These are phyloP conservation scores for Elanoides forficatus DNA, from an alignment of 2,113 vertebrate genomes.

Conservation along the genomic window DNA sequence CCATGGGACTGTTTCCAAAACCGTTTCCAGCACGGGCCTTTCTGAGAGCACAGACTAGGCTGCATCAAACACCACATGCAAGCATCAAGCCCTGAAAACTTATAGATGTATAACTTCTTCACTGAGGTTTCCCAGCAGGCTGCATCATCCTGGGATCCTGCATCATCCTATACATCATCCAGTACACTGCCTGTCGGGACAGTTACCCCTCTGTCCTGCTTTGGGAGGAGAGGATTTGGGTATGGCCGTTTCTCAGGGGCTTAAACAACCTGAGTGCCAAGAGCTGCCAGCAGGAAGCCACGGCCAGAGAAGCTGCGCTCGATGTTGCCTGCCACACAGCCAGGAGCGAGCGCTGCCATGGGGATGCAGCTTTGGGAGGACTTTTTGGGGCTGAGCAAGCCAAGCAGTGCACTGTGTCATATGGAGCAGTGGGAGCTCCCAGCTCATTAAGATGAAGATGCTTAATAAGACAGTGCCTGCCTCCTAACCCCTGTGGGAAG, in stretches of 20 bases:
- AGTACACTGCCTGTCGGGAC: fast-evolving
- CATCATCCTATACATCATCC: too few species aligned
- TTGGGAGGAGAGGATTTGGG: background rate
- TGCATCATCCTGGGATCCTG: background rate
- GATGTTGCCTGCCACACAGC: fast-evolving
- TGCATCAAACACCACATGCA: background rate
- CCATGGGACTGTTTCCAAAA: background rate
- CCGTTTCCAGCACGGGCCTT: background rate
- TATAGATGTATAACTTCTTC: background rate
- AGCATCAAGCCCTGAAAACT: background rate
- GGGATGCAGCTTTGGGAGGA: fast-evolving
- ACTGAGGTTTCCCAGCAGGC: background rate
- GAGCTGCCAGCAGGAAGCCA: background rate
- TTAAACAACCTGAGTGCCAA: background rate
- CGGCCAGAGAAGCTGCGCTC: background rate
- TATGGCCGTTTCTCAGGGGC: fast-evolving
- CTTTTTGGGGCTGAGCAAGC: background rate
- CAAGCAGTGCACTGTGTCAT: background rate
- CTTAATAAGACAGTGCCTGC: background rate
- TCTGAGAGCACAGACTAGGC: background rate
- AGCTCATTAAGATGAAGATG: background rate
- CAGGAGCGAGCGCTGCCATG: background rate
- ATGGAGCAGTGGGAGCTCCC: background rate
- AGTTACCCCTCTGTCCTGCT: background rate
- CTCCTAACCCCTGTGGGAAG: background rate